A percentile compares a stretch with the other conserved stretches of the same genome.
Conservation (phyloP, 2,113 vertebrate genomes). For the Prochilodus magdalenae region DNA sequence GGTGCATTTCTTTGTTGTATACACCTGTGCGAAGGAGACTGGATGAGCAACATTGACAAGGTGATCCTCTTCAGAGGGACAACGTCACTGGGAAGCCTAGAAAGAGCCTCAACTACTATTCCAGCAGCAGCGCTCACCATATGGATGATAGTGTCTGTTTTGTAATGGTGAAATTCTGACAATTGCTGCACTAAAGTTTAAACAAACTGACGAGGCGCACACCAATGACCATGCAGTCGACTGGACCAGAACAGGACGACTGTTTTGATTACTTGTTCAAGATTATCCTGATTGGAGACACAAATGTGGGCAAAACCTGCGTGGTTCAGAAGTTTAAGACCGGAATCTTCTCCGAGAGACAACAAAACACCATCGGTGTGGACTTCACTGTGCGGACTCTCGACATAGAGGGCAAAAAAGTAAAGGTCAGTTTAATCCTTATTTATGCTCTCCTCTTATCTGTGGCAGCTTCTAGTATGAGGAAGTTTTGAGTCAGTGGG, state of each 20-base stretch:
- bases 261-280: conserved; percentile 94
- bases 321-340: conserved; percentile 95
- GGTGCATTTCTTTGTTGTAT: conserved; percentile 1
- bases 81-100: not conserved
- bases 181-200: not conserved
- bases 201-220: not conserved
- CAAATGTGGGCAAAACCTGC: conserved; percentile 96
- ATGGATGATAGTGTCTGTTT: not conserved
- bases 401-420: conserved; percentile 88
- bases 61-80: conserved; percentile 27
- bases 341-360: conserved; percentile 82
- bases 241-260: conserved; percentile 78
- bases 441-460: not conserved
- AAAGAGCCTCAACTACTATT: not conserved
- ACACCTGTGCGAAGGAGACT: conserved; percentile 14
- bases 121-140: not conserved
- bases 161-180: not conserved
- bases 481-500: too few relatives aligned
- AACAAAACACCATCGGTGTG: conserved; percentile 97
- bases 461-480: too few relatives aligned
- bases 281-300: conserved; percentile 95
- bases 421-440: conserved; percentile 83
- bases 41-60: not conserved
- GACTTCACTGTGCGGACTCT: conserved; percentile 93
- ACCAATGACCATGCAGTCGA: conserved; percentile 77